Evolutionary conservation across 2,113 vertebrate genomes (phyloP), one percentile per base, ranked within the genome.

Genomic region (Colossoma macropomum): DNA sequence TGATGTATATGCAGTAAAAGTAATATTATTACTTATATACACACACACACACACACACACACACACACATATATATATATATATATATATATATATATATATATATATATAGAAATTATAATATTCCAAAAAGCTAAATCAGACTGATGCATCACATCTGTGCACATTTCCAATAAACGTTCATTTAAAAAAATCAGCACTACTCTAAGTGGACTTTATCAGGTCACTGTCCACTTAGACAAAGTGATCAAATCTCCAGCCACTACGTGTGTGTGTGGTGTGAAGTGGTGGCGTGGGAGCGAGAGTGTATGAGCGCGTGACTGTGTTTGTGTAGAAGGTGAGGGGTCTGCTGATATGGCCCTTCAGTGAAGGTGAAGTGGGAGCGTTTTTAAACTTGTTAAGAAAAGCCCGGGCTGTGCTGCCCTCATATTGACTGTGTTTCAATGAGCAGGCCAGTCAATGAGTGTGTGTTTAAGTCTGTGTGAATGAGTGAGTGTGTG

Each of bases 341-440:
- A 81, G 82, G 72, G 85, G 72, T 83, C 54, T 77, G 69, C 68
- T 77, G 25, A 72, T 85, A 81, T 66, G 66, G 84, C 89, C 85
- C 89, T 92, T 91, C 70, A 89, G 79, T 21, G 30, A 83, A 91
- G 91, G 91, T 94, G 89, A 93, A 93, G 92, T 93, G 91, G 93
- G 89, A 87, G 91, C 89, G 91, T 89, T 92, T 80, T 92, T 91
- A 90, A 93, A 92, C 90, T 84, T 90, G 89, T 90, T 83, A 92
- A 90, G 84, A 87, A 89, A 89, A 88, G 85, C 59, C 81, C 79
- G 38, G 81, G 28, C 70, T 30, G 62, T 34, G 12, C 84, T 74
- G 52, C 80, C 76, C 52, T 66, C 34, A 13, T 28, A 75, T 25
- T 45, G 34, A 62, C 85, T 90, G 83, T 87, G 38, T 85, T 21